phyloP scores from a whole-genome alignment of 2,888 invertebrate genomes.

The Cheilosia grossa region DNA sequence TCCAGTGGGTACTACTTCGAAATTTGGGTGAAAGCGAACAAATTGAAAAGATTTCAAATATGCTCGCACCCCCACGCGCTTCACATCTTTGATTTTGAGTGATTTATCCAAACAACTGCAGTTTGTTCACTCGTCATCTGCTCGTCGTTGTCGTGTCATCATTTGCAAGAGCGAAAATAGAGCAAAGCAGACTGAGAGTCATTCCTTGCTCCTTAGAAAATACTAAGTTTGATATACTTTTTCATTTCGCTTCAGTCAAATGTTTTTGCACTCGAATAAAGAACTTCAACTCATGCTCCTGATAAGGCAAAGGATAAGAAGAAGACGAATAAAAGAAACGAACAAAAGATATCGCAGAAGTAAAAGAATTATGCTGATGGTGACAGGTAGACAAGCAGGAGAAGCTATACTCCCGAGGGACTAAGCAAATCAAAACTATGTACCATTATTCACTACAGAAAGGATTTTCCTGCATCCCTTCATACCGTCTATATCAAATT shows the following conservation, averaged over 20 bases:
- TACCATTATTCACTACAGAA: conserved; percentile 62
- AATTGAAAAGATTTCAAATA: conserved; percentile 20
- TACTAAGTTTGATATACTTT: conserved; percentile 67
- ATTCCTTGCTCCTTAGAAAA: conserved; percentile 52
- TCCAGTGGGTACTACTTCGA: conserved; percentile 27
- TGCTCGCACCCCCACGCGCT: neutral
- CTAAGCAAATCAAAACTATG: conserved; percentile 63
- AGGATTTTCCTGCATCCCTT: conserved; percentile 25
- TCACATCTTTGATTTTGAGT: conserved; percentile 34
- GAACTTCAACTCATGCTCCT: conserved; percentile 29
- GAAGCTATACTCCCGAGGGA: neutral
- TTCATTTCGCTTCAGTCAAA: conserved; percentile 15
- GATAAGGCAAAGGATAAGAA: conserved; percentile 41
- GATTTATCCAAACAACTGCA: conserved; percentile 29
- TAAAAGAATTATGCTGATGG: conserved; percentile 65
- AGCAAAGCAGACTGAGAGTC: conserved; percentile 37
- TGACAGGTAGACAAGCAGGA: conserved; percentile 65
- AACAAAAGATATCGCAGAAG: conserved; percentile 41
- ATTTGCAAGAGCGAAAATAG: conserved; percentile 37
- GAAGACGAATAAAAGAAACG: neutral
- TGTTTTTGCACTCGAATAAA: conserved; percentile 32
- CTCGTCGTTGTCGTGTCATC: conserved; percentile 55
- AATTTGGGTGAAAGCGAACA: neutral
- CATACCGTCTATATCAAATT: neutral
- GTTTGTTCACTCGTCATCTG: conserved; percentile 61